These are phyloP conservation scores for Poicephalus meyeri DNA, from an alignment of 2,113 vertebrate genomes.

Conservation along the genomic window DNA sequence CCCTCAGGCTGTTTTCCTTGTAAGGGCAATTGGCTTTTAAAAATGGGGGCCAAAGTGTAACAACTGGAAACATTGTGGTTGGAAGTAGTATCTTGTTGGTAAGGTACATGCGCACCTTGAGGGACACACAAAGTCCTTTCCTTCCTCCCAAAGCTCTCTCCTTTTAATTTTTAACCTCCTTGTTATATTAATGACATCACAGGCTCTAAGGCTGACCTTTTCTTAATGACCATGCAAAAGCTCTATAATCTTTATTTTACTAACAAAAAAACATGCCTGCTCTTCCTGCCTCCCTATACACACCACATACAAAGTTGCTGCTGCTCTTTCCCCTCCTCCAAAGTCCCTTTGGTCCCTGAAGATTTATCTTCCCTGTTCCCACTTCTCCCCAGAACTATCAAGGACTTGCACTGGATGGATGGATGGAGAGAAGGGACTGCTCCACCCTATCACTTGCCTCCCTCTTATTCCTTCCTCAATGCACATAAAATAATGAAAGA, in stretches of 20 bases:
- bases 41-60: neutral
- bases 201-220: neutral
- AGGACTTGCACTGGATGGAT: neutral
- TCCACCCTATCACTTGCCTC: rapidly evolving
- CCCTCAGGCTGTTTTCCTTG: neutral
- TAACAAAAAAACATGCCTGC: neutral
- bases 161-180: neutral
- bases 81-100: neutral
- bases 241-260: neutral
- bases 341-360: neutral
- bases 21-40: neutral
- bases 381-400: neutral
- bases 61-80: neutral
- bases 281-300: neutral
- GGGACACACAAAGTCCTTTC: neutral
- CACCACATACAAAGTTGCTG: neutral
- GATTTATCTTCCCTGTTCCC: neutral
- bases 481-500: rapidly evolving
- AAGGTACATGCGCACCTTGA: rapidly evolving
- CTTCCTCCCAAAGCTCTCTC: neutral
- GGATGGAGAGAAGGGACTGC: neutral
- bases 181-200: neutral
- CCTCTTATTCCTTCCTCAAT: neutral
- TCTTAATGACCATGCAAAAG: neutral
- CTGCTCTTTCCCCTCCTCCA: neutral